These are phyloP conservation scores for Pachymerium ferrugineum DNA, from an alignment of 2,888 invertebrate genomes.

Conservation along the genomic window DNA sequence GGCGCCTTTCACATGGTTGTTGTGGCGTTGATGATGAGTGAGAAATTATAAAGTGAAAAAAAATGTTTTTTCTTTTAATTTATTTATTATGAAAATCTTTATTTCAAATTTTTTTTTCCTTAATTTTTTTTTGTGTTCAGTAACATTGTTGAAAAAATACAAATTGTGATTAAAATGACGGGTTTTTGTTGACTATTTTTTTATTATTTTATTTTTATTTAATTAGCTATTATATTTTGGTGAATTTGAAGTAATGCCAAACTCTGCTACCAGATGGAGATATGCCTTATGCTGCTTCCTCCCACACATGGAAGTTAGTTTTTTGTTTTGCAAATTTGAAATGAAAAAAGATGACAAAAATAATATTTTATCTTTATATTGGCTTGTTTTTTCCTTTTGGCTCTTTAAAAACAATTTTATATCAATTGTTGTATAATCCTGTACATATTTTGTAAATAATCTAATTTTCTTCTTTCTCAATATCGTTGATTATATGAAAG, in stretches of 20 bases:
- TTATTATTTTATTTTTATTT: background rate
- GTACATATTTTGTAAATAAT: constrained; percentile 33
- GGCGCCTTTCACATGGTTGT: constrained; percentile 27
- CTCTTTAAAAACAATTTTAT: constrained; percentile 29
- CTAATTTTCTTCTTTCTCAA: constrained; percentile 28
- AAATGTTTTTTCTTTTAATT: background rate
- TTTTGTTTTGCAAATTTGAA: constrained; percentile 17
- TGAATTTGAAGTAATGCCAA: background rate
- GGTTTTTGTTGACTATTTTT: background rate
- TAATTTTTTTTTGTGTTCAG: background rate
- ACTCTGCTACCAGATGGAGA: constrained; percentile 5
- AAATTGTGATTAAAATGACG: constrained; percentile 17
- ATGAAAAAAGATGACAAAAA: background rate
- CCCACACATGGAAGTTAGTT: constrained; percentile 24
- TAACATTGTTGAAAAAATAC: background rate
- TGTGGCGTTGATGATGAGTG: background rate
- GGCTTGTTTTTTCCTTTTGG: constrained; percentile 22
- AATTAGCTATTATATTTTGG: background rate
- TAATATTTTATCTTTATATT: constrained; percentile 7
- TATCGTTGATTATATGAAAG: constrained; percentile 7
- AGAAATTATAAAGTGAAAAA: background rate
- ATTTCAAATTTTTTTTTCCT: background rate
- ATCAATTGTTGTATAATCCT: constrained; percentile 31
- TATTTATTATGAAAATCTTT: background rate
- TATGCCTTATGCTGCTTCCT: constrained; percentile 25